These are phyloP conservation scores for Scomberomorus guttatus DNA, from an alignment of 2,797 vertebrate genomes.

Conservation along the genomic window DNA sequence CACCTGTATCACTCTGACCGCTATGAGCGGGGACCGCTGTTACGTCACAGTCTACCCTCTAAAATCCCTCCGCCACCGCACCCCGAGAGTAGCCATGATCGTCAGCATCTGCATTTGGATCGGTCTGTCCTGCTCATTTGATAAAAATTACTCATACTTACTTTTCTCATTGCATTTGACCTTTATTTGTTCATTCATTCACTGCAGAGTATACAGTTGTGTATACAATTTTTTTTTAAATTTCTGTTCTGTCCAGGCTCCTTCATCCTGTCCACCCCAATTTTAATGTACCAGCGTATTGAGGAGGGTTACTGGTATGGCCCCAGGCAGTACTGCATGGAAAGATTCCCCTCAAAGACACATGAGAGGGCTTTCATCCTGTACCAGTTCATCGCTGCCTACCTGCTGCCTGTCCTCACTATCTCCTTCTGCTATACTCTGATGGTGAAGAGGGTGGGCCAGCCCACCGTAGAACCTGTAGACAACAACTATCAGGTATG, in stretches of 20 bases:
- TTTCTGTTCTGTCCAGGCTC: constrained; percentile 78
- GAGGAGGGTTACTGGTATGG: constrained; percentile 90
- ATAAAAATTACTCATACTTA: neutral
- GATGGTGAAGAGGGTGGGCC: constrained; percentile 89
- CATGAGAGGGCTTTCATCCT: constrained; percentile 88
- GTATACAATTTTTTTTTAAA: neutral
- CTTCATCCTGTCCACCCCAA: constrained; percentile 87
- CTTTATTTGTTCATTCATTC: neutral
- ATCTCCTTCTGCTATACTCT: constrained; percentile 90
- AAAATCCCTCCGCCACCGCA: constrained; percentile 88
- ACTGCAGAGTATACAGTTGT: neutral
- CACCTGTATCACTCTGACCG: constrained; percentile 89
- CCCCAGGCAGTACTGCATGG: constrained; percentile 88
- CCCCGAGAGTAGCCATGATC: constrained; percentile 86
- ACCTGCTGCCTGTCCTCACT: constrained; percentile 88
- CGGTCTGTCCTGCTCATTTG: constrained; percentile 61
- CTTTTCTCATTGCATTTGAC: neutral
- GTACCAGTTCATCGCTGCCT: constrained; percentile 90
- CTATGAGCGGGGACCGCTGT: constrained; percentile 89
- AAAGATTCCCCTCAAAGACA: constrained; percentile 88
- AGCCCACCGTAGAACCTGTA: constrained; percentile 86
- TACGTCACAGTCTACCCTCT: constrained; percentile 88
- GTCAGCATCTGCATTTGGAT: constrained; percentile 90
- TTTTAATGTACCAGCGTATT: constrained; percentile 88
- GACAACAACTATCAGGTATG: constrained; percentile 89